Base-by-base conservation (phyloP, 2,113 vertebrate species). In the Lycaon pictus region DNA sequence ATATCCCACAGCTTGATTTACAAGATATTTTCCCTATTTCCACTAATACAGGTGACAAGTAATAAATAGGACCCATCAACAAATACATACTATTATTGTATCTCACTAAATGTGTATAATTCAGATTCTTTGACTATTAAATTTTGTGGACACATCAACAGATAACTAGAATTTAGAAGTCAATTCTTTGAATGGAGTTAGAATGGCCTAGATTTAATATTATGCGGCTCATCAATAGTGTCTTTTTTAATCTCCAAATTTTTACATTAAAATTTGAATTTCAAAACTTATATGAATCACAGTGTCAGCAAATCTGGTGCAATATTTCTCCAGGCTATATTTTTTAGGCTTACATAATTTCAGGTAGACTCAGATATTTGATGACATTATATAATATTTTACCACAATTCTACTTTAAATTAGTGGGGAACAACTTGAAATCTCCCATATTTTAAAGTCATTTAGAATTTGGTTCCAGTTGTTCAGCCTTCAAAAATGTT, bases 31-130 rank as follows among this genome's bases (percentile, higher is more conserved):
- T 93, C 37, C 56, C 43, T 85, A 55, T 94, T 27, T 88, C 25
- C 16, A 32, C n/a, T 80, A 62, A 95, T 74, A 29, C 8, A 92
- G 27, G 63, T 90, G 58, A 67, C 74, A 88, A 74, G 7, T 96
- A 79, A 80, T 93, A 95, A 97, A 63, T 72, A 88, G 72, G 17
- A 95, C 2, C 62, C 69, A 92, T 35, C 20, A 65, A 85, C 35
- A 92, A 85, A 87, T 37, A 11, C 55, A 58, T 87, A 22, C n/a
- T 93, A 3, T 17, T 83, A 69, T 92, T 92, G 20, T 90, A 48
- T 90, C 12, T 92, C n/a, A 63, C 48, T 88, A 93, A 93, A 95
- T 96, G 16, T 83, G 7, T 32, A 71, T 17, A 35, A 51, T 62
- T 81, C 53, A 96, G 58, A 56, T 77, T 35, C 1, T 4, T 86